Evolutionary conservation across 2,797 vertebrate species (phyloP).

Genomic region (Poeciliopsis turneri): DNA sequence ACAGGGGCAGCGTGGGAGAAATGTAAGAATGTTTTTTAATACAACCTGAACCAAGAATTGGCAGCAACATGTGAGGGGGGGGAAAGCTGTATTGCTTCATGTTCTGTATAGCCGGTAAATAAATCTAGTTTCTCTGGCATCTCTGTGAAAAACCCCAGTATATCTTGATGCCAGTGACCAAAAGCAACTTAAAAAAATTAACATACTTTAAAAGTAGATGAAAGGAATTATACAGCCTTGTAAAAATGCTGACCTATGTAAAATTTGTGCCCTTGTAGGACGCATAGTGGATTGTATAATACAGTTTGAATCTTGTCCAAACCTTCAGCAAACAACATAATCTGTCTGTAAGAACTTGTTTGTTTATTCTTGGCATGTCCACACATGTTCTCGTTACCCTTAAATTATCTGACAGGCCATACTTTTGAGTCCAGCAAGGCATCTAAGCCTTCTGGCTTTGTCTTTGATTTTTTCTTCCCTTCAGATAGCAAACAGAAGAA

Average conservation of each 20-base stretch:
- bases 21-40: background rate
- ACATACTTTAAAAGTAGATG: background rate
- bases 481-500: background rate
- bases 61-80: background rate
- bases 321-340: background rate
- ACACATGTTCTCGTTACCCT: constrained; percentile 5
- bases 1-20: background rate
- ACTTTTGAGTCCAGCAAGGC: background rate
- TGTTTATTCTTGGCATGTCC: background rate
- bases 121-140: background rate
- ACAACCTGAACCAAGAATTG: background rate
- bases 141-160: background rate
- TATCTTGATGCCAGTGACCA: background rate
- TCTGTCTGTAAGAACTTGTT: constrained; percentile 2
- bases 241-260: background rate
- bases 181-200: background rate
- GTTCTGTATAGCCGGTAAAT: background rate
- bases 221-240: background rate
- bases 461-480: background rate
- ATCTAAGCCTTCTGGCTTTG: background rate
- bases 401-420: background rate
- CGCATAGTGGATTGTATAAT: background rate
- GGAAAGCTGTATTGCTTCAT: background rate
- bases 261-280: background rate
- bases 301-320: background rate